These are phyloP conservation scores for Mallateleia sp. DNA, from an alignment of 2,888 invertebrate genomes.

Conservation along the genomic window DNA sequence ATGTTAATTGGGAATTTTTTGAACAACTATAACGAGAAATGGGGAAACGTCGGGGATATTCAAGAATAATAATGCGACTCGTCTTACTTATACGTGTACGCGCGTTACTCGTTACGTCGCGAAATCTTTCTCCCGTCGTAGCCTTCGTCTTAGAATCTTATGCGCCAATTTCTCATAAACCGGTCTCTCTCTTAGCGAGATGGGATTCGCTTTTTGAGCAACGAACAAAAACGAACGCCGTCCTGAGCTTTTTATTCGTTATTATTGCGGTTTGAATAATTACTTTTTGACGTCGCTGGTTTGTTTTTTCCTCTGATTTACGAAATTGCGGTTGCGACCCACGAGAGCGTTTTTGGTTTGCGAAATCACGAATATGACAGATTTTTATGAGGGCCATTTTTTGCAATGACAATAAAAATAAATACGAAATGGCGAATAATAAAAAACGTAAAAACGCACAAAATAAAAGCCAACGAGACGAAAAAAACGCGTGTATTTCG, in stretches of 20 bases:
- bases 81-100: constrained; percentile 66
- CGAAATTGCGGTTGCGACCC: constrained; percentile 73
- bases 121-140: constrained; percentile 68
- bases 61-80: constrained; percentile 74
- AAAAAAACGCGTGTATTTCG: neutral
- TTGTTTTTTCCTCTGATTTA: constrained; percentile 61
- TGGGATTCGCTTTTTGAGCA: constrained; percentile 66
- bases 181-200: constrained; percentile 67
- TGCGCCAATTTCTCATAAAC: constrained; percentile 78
- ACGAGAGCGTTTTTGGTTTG: constrained; percentile 62
- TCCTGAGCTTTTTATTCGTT: constrained; percentile 65
- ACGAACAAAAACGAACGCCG: constrained; percentile 58
- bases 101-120: constrained; percentile 76
- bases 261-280: constrained; percentile 75
- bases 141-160: constrained; percentile 74
- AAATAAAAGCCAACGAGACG: neutral
- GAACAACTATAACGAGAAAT: constrained; percentile 68
- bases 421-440: constrained; percentile 28
- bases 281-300: constrained; percentile 65
- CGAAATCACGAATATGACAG: constrained; percentile 71
- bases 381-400: constrained; percentile 69
- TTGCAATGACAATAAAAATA: constrained; percentile 60
- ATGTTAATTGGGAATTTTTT: constrained; percentile 72
- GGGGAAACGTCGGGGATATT: constrained; percentile 59
- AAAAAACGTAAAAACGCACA: constrained; percentile 20